Conservation (phyloP, 2,888 invertebrate genomes). For the Lampropteryx suffumata region DNA sequence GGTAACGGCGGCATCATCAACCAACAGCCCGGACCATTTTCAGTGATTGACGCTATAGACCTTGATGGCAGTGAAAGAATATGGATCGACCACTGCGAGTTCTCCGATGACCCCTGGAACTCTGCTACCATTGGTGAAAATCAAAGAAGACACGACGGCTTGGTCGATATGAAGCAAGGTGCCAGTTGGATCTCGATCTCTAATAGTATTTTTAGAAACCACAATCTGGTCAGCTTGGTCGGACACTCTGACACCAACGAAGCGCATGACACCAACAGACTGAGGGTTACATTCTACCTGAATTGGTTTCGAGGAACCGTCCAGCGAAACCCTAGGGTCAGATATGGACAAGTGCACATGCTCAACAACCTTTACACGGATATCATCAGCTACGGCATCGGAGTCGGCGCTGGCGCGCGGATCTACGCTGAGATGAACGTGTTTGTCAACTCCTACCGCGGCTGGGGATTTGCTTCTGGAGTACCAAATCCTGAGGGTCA, state of each 20-base stretch:
- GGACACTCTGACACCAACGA: constrained; percentile 24
- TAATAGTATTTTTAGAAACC: constrained; percentile 30
- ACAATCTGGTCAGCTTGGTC: constrained; percentile 22
- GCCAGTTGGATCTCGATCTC: constrained; percentile 23
- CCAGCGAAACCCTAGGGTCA: constrained; percentile 29
- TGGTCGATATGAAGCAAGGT: constrained; percentile 19
- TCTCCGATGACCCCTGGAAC: constrained; percentile 30
- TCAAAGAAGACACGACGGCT: constrained; percentile 29
- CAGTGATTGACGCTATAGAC: constrained; percentile 17
- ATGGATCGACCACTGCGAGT: constrained; percentile 26
- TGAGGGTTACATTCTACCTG: constrained; percentile 18
- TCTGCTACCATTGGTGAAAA: neutral
- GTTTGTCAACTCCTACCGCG: constrained; percentile 20
- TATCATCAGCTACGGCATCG: constrained; percentile 16
- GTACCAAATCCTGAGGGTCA: constrained; percentile 4
- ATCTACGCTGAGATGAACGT: constrained; percentile 26
- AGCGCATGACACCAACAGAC: constrained; percentile 12
- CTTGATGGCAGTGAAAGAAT: constrained; percentile 4
- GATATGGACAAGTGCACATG: constrained; percentile 28
- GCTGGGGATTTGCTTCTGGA: constrained; percentile 19
- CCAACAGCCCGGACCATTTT: constrained; percentile 15
- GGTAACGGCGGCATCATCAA: constrained; percentile 26
- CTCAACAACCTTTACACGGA: constrained; percentile 32
- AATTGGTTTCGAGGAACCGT: constrained; percentile 28
- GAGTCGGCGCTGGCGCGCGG: constrained; percentile 14